Evolutionary conservation across 2,888 invertebrate genomes (phyloP), one percentile per base, ranked within the genome.

Genomic region (Cerastoderma edule): DNA sequence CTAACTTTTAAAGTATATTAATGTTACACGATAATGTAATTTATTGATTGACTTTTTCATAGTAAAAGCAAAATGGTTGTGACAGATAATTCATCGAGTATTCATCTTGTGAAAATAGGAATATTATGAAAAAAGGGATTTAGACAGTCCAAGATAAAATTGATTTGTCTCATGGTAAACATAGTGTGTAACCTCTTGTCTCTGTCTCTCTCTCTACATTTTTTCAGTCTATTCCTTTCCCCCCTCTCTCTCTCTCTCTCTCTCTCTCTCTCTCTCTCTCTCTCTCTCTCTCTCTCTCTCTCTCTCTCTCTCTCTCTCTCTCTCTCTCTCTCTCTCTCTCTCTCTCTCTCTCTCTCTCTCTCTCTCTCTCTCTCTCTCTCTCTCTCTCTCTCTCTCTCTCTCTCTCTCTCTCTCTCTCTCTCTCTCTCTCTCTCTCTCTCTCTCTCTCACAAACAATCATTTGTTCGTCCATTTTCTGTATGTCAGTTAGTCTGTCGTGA

Each of bases 291-390:
- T 44, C 44, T 65, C 46, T 65, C 46, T 65, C 27, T 65, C 46
- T 65, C 46, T 65, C 10, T 65, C 27, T 65, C 10, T 65, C 3
- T 65, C 65, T 65, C 44, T 46, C 44, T 65, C 46, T 46, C 13
- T 65, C 46, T 27, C 44, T 65, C 46, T 65, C 44, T 65, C 46
- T 65, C 65, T 65, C 28, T 65, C 46, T 65, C 46, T 65, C 65
- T 46, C 65, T 65, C 46, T 60, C 35, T 60, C 35, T 60, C 35
- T 60, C 60, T 60, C 60, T 63, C 2, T 35, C 35, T 33, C 35
- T 33, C 35, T 60, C 13, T 35, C 60, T 39, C 13, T 60, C 65
- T 46, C 65, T 65, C 46, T 33, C 60, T 60, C 33, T 27, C 53
- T 50, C 53, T 60, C 33, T 8, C 27, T 60, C 60, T 60, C 60